Base-by-base conservation (phyloP, 1,140 invertebrate genomes). In the Drosophila jambulina region DNA sequence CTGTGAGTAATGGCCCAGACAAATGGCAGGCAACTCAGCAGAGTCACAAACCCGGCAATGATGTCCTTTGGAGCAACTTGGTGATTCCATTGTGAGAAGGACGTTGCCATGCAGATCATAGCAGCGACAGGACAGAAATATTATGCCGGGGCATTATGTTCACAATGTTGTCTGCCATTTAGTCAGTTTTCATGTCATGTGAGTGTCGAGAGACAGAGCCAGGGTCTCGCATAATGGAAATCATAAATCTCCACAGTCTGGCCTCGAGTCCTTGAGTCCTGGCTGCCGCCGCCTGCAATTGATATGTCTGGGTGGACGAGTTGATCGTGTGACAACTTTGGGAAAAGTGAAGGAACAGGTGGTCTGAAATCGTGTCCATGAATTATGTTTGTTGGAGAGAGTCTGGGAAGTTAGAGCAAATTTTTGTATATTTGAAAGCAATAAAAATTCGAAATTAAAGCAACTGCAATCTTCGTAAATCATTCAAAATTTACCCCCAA, bases 81-180 rank as follows among this genome's bases (percentile, higher is more conserved):
- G 38, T 48, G 59, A 48, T 40, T 27, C n/a, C 75, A 60, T 56
- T 53, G 43, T 53, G 32, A 51, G 49, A 19, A 32, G 56, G 54
- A 60, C 42, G 25, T 42, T 80, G 64, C 45, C 78, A 88, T 84
- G 84, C 84, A 88, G 84, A 88, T 88, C 84, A 90, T 75, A 61
- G 58, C 81, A 71, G 75, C 77, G 75, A 87, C 84, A 88, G 86
- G 80, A 87, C 80, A 84, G 86, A 90, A 88, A 88, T 90, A 84
- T 90, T 88, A 88, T 88, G 84, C 80, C 85, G 80, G 81, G 78
- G 81, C 85, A 88, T 90, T 90, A 88, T 90, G 84, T 75, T 84
- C 85, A 87, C 84, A 87, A 87, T 87, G 84, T 88, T 79, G 84
- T 90, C 81, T 78, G 84, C 78, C 85, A 81, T 88, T 88, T 90